A percentile compares a stretch with the other conserved stretches of the same genome.
These are phyloP conservation scores for Ceratina japonica DNA, from an alignment of 1,140 invertebrate genomes.

Conservation along the genomic window DNA sequence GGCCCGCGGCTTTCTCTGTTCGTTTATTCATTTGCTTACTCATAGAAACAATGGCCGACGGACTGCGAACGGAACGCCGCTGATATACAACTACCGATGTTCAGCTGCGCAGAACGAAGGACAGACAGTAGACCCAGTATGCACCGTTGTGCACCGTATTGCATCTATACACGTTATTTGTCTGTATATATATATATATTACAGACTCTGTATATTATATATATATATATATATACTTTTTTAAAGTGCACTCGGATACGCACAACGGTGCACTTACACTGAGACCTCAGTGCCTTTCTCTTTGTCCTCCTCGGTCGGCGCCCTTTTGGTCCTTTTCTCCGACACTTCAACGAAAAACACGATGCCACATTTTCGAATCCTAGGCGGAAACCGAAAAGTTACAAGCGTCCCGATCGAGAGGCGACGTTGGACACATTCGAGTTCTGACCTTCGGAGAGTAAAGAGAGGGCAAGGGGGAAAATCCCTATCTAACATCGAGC, in stretches of 20 bases:
- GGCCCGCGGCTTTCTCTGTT: not conserved
- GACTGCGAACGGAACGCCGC: conserved; percentile 13
- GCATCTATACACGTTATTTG: not conserved
- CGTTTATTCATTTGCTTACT: conserved; percentile 10
- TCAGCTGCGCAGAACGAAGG: not conserved
- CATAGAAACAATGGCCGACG: conserved; percentile 36
- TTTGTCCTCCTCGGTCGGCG: conserved; percentile 1
- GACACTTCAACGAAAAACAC: not conserved
- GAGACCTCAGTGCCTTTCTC: conserved; percentile 1
- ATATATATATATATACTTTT: too few species aligned
- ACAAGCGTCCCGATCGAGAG: too few species aligned
- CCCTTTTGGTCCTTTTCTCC: conserved; percentile 15
- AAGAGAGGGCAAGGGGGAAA: too few species aligned
- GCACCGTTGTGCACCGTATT: not conserved
- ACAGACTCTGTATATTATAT: too few species aligned
- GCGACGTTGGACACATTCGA: too few species aligned
- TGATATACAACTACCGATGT: too few species aligned
- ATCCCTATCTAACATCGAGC: too few species aligned
- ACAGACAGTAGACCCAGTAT: not conserved
- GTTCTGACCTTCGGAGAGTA: too few species aligned
- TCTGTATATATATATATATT: too few species aligned
- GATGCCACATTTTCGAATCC: not conserved
- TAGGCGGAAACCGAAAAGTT: not conserved
- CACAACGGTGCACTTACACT: not conserved
- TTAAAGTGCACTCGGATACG: not conserved